Conservation (phyloP, 2,797 vertebrate genomes). For the Girardinus metallicus region DNA sequence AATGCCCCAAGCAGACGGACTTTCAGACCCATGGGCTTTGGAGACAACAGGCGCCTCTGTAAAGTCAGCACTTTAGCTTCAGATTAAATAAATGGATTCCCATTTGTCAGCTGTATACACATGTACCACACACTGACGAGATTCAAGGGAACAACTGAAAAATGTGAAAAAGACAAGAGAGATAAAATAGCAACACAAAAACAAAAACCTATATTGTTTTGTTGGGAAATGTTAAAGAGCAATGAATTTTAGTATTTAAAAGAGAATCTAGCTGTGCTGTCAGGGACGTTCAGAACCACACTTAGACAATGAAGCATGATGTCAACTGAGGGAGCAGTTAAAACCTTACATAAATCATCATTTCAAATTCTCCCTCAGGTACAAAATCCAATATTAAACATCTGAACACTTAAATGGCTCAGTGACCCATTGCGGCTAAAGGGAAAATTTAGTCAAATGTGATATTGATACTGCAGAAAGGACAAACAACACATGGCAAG, state of each 20-base stretch:
- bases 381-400: conserved; percentile 60
- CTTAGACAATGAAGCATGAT: conserved; percentile 19
- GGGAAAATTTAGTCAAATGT: conserved; percentile 36
- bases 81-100: conserved; percentile 70
- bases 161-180: not conserved
- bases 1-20: conserved; percentile 18
- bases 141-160: conserved; percentile 16
- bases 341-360: conserved; percentile 57
- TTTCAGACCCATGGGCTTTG: conserved; percentile 22
- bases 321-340: conserved; percentile 26
- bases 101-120: conserved; percentile 63
- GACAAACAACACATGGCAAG: conserved; percentile 27
- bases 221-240: conserved; percentile 6
- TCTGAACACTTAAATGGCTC: conserved; percentile 60
- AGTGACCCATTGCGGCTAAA: conserved; percentile 49
- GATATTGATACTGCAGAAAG: conserved; percentile 39
- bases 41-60: conserved; percentile 28
- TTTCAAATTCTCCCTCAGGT: conserved; percentile 40
- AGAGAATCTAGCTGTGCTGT: not conserved
- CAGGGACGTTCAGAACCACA: conserved; percentile 16
- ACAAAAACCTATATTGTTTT: not conserved
- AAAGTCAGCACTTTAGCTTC: conserved; percentile 66
- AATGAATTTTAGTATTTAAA: not conserved
- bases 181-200: conserved; percentile 2
- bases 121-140: conserved; percentile 37